A percentile compares a stretch with the other conserved stretches of the same genome.
Conservation (phyloP, 2,113 vertebrate species). For the Penelope pileata region DNA sequence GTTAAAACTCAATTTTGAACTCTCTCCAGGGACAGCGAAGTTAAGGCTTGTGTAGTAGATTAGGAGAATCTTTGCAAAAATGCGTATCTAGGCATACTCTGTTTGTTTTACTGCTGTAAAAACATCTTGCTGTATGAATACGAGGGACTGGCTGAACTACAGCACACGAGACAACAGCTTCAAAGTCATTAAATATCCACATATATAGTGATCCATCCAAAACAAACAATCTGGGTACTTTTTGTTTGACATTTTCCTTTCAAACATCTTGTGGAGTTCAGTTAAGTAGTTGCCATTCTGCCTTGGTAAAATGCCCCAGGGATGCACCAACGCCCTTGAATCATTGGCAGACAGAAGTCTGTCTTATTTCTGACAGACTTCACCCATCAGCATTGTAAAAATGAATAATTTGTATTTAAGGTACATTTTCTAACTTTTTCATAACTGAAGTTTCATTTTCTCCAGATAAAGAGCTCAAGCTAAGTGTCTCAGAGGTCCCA, state of each 20-base stretch:
- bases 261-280: background rate
- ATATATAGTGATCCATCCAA: background rate
- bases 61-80: background rate
- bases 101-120: background rate
- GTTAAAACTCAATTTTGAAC: background rate
- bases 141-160: background rate
- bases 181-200: background rate
- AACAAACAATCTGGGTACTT: background rate
- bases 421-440: no score
- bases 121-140: background rate
- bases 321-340: no score
- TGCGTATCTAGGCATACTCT: fast-evolving
- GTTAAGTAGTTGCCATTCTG: no score
- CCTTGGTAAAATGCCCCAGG: no score
- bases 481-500: background rate
- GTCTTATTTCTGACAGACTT: no score
- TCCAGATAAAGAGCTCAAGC: background rate
- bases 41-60: background rate
- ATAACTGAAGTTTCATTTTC: background rate
- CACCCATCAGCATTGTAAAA: no score
- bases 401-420: no score
- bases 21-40: background rate
- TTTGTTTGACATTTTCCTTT: background rate
- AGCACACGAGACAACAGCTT: background rate
- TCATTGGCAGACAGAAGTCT: no score